Evolutionary conservation across 1,140 invertebrate species (phyloP), one percentile per base, ranked within the genome.

Genomic region (Hyles euphorbiae): DNA sequence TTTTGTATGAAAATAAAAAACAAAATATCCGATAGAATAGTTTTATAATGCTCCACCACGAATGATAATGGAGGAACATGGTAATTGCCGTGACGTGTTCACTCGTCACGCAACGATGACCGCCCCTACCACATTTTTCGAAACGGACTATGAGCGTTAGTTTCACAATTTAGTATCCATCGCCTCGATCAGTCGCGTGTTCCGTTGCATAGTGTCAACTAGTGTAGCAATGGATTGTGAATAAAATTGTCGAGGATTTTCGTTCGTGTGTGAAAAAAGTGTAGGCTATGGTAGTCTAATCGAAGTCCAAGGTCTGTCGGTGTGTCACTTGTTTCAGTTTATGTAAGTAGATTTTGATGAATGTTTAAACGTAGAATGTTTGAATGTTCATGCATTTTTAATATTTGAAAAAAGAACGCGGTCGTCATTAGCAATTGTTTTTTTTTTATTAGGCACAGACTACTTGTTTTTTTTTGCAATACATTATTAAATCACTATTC

Each of bases 1-100:
- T 50, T 9, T 50, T 52, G 4, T 52, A n/a, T 52, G 32, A 10
- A 9, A 8, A 34, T n/a, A 34, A 54, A n/a, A n/a, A 44, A 6
- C 3, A 43, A 54, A 54, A 44, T 44, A 10, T 12, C 22, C 22
- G 22, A 22, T 22, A 22, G 22, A 22, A 22, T 22, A 48, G 34
- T 45, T 54, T 44, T 54, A 69, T 61, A 64, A 70, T 58, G 60
- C 61, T 60, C 44, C 60, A 10, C 53, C 54, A 56, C 64, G 68
- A 70, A 74, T 68, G 59, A 71, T 63, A 78, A 72, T 79, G 71
- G 67, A 72, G 67, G 70, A 72, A 77, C 74, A 76, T 65, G 67
- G 67, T 76, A 84, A 80, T 80, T 73, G 72, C 58, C 74, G 63
- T 80, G 74, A 85, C 78, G 77, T 76, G 61, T 64, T 64, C 76